Evolutionary conservation across 2,888 invertebrate species (phyloP), one percentile per base, ranked within the genome.

Genomic region (Melinaea menophilus): DNA sequence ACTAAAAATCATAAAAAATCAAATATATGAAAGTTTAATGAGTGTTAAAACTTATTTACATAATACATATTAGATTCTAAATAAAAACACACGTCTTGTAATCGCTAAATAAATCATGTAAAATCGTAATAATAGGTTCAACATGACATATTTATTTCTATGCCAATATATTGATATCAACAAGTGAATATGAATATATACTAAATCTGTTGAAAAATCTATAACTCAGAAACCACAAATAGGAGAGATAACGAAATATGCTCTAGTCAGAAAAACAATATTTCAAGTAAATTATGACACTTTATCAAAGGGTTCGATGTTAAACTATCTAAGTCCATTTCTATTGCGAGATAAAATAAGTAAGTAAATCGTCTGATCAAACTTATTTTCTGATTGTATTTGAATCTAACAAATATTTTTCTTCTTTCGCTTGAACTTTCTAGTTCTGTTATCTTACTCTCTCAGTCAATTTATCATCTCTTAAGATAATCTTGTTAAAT

Each of bases 261-360:
- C 74, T 81, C 74, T 74, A 73, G 69, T 71, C 75, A 79, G 75
- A 78, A 77, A 82, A 82, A 85, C 82, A 83, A 84, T 85, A 84
- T 84, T 81, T 87, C 82, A 86, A 78, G 73, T 79, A 84, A 84
- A 86, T 85, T 85, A 85, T 85, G 86, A 84, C 87, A 86, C 80
- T 85, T 84, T 85, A 82, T 83, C 82, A 85, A 83, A 82, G 82
- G 86, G 85, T 76, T 79, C 79, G 75, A 80, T 85, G 82, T 85
- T 82, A 85, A 85, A 86, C 87, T 87, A 86, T 83, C 80, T 70
- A 85, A 87, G 79, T 86, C 84, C 72, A 78, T 81, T 83, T 76
- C 83, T 80, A 80, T 82, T 80, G 79, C 80, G 74, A 83, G 78
- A 80, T 82, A 83, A 85, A 83, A 82, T 81, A 82, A 77, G 72